Evolutionary conservation across 2,888 invertebrate genomes (phyloP), one percentile per base, ranked within the genome.

Genomic region (Xestia c-nigrum): DNA sequence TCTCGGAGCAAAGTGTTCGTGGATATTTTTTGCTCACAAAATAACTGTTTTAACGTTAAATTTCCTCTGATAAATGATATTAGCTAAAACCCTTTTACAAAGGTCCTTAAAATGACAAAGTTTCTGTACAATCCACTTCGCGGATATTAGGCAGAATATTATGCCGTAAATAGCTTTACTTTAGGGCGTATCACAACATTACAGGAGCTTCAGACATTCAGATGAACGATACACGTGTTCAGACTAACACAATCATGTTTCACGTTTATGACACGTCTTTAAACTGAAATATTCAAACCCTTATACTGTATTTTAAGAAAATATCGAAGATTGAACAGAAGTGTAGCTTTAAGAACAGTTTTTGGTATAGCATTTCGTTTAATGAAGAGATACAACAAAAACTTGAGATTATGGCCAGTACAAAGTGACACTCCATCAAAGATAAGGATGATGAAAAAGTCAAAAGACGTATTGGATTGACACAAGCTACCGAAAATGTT

Each of bases 251-350:
- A 87, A 88, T 78, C 78, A 74, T 86, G 66, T 74, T 68, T 88
- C 84, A 84, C 71, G 43, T 88, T 86, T 88, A 86, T 72, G 72
- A 64, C 70, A 57, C 70, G 59, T 73, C 63, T 84, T 88, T n/a
- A 74, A 75, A 75, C 79, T 80, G 46, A 81, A 85, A 85, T 82
- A 87, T 88, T 88, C 74, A 78, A 72, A 70, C 21, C 24, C 31
- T 63, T 19, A 67, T 31, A 55, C 52, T 79, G 21, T 57, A n/a
- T 47, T 64, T 40, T 31, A 63, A 66, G 6, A 38, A 31, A 46
- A 77, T 47, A 52, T 52, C 7, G n/a, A 38, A 1, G 50, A 0
- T 59, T 66, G 64, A 76, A 85, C 7, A 31, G 21, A 9, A 24
- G 6, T 3, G 0, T 66, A 19, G 21, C n/a, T n/a, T n/a, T 38